phyloP scores from a whole-genome alignment of 2,888 invertebrate genomes.

The Hofmannophila pseudospretella region DNA sequence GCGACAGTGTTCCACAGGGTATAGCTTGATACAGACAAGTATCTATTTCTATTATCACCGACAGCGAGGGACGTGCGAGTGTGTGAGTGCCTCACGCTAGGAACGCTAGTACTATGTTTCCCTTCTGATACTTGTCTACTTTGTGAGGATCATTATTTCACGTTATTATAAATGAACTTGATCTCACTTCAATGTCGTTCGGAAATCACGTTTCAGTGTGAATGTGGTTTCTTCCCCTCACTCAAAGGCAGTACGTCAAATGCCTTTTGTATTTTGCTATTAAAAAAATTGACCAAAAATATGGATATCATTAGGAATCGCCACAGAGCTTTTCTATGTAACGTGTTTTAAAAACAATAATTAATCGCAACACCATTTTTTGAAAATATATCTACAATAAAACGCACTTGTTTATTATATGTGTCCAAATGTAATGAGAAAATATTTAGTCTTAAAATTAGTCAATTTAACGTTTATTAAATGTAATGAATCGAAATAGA shows the following conservation, averaged over 20 bases:
- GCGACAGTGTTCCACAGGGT: too few relatives aligned
- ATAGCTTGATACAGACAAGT: too few relatives aligned
- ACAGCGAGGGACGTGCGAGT: too few relatives aligned
- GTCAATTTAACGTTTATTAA: conserved; percentile 56
- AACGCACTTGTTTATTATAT: conserved; percentile 44
- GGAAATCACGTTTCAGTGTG: conserved; percentile 21
- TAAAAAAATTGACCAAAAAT: conserved; percentile 61
- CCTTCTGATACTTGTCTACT: too few relatives aligned
- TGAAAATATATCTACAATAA: conserved; percentile 21
- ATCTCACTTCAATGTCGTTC: conserved; percentile 63
- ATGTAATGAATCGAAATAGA: conserved; percentile 54
- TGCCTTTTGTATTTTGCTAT: conserved; percentile 49
- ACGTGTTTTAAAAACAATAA: conserved; percentile 37
- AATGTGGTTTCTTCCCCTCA: conserved; percentile 15
- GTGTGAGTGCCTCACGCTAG: too few relatives aligned
- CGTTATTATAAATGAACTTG: conserved; percentile 46
- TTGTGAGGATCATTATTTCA: conserved; percentile 14
- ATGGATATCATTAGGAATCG: conserved; percentile 43
- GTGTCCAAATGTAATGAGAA: conserved; percentile 53
- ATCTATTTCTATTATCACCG: too few relatives aligned
- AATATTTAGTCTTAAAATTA: conserved; percentile 61
- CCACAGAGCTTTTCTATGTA: conserved; percentile 54
- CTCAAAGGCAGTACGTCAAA: conserved; percentile 49
- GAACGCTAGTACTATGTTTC: too few relatives aligned
- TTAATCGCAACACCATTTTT: conserved; percentile 39